These are phyloP conservation scores for Scaptomyza parva DNA, from an alignment of 2,888 invertebrate genomes.

Conservation along the genomic window DNA sequence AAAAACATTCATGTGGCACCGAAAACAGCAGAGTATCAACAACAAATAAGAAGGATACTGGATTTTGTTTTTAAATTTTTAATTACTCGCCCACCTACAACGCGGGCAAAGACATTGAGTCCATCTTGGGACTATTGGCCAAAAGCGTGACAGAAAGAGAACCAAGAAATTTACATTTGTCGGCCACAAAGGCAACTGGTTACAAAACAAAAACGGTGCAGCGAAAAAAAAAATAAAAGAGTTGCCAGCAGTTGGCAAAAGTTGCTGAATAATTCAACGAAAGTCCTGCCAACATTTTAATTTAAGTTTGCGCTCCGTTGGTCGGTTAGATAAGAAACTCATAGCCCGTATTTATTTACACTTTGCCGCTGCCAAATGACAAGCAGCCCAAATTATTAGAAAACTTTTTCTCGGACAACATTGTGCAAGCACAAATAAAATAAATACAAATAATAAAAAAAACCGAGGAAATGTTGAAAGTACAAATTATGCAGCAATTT, in stretches of 20 bases:
- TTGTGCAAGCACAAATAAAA: constrained; percentile 56
- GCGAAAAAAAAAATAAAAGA: constrained; percentile 49
- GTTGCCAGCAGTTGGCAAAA: constrained; percentile 64
- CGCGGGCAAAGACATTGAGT: constrained; percentile 42
- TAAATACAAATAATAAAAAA: constrained; percentile 22
- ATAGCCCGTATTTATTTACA: constrained; percentile 73
- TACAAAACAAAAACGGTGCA: constrained; percentile 22
- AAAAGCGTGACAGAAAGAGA: background rate
- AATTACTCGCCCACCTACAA: constrained; percentile 60
- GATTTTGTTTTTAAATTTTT: constrained; percentile 64
- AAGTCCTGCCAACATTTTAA: constrained; percentile 80
- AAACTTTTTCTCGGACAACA: constrained; percentile 61
- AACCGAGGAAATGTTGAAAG: constrained; percentile 58
- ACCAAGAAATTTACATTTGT: constrained; percentile 58
- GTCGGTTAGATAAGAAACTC: constrained; percentile 72
- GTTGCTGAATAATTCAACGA: constrained; percentile 81
- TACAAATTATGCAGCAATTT: constrained; percentile 81
- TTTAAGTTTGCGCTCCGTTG: constrained; percentile 80
- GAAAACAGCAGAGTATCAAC: constrained; percentile 34
- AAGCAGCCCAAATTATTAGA: constrained; percentile 74
- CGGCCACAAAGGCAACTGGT: constrained; percentile 43
- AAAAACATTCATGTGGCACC: constrained; percentile 28
- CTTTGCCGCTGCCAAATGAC: constrained; percentile 70
- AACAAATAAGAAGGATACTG: constrained; percentile 15
- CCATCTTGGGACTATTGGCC: constrained; percentile 20